Evolutionary conservation across 2,113 vertebrate species (phyloP), one percentile per base, ranked within the genome.

Genomic region (Neolamprologus variostigma): DNA sequence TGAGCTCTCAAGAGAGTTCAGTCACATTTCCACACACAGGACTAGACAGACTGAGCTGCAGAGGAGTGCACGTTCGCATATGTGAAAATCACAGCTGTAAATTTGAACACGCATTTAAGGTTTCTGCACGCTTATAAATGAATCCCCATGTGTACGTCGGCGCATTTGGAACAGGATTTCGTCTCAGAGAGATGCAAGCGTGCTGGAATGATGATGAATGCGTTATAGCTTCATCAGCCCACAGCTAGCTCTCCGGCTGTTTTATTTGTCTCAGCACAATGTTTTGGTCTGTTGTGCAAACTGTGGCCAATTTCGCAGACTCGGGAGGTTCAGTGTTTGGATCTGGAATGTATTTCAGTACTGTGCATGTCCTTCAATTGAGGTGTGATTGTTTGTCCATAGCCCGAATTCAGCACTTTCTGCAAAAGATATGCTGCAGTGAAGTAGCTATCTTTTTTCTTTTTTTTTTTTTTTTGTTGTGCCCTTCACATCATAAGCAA

Each of bases 401-500:
- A 50, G 81, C 71, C 92, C 84, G 55, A 88, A 91, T 93, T 95
- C 92, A 95, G 94, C 94, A 93, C 66, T 92, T 94, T 91, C 31
- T 86, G 5, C 54, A 45, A 92, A 85, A 83, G 59, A 83, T 86
- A 51, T 40, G 80, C 85, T 59, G 53, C 80, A 42, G 54, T 63
- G 55, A 82, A 84, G 84, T 68, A 82, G 35, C 73, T 57, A 59
- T 86, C 85, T 80, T 83, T 83, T 80, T 63, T 33, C 0, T 14
- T 28, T 2, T 10, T 6, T 1, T 6, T 9, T 6, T 2, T 19
- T 9, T 21, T 1, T 40, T 40, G 7, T 68, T 66, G 33, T 37
- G 51, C 53, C 87, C 66, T 92, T 91, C 83, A 87, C 13, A 93
- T 89, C 54, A 73, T 37, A 84, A 89, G 37, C 89, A 86, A 91